Conservation (phyloP, 2,113 vertebrate species). For the Platichthys flesus region DNA sequence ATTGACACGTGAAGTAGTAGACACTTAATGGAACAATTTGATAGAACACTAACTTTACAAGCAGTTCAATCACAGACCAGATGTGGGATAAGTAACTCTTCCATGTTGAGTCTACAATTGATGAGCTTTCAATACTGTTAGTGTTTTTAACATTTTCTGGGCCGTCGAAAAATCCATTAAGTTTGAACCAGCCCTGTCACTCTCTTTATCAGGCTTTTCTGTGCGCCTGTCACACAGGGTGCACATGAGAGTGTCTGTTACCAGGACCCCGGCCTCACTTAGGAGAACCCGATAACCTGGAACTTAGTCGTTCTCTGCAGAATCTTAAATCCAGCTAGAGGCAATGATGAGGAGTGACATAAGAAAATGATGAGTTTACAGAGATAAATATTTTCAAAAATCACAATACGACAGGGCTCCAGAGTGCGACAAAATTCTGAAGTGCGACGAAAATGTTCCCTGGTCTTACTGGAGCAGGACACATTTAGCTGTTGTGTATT, state of each 20-base stretch:
- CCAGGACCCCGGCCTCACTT: not conserved
- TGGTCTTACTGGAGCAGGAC: too few species aligned
- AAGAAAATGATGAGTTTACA: too few species aligned
- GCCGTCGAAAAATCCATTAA: slow-evolving; percentile 2
- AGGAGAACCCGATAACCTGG: not conserved
- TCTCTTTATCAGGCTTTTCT: slow-evolving; percentile 3
- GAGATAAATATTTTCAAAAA: too few species aligned
- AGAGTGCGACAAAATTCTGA: too few species aligned
- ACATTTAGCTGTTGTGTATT: too few species aligned
- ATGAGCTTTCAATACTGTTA: slow-evolving; percentile 19
- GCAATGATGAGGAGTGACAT: too few species aligned
- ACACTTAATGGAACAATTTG: slow-evolving; percentile 34
- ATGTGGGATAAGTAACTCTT: slow-evolving; percentile 23
- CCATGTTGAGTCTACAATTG: slow-evolving; percentile 15
- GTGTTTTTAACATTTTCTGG: not conserved
- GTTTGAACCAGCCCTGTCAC: not conserved
- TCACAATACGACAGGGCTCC: too few species aligned
- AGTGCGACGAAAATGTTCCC: too few species aligned
- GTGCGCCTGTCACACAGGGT: not conserved
- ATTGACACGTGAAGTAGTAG: too few species aligned
- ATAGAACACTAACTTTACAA: slow-evolving; percentile 21
- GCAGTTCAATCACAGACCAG: slow-evolving; percentile 15
- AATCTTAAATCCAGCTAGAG: too few species aligned
- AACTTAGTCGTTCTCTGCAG: not conserved
- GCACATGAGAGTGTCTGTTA: not conserved